These are phyloP conservation scores for Triops longicaudatus DNA, from an alignment of 1,140 invertebrate genomes.

Conservation along the genomic window DNA sequence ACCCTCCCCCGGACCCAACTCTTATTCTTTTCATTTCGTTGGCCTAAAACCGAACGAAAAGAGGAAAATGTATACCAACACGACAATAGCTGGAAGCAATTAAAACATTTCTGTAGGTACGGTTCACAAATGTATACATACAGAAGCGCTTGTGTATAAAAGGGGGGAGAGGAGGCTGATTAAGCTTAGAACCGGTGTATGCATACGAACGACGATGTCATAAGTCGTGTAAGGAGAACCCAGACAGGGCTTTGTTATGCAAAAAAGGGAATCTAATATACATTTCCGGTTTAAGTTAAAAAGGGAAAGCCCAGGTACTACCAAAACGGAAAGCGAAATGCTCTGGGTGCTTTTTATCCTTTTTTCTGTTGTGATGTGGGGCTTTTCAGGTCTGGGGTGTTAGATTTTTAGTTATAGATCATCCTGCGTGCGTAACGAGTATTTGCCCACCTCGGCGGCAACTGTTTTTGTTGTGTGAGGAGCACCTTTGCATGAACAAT, in stretches of 20 bases:
- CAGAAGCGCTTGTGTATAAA: neutral
- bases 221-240: neutral
- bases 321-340: neutral
- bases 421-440: conserved; percentile 10
- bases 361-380: no score
- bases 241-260: neutral
- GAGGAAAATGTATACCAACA: neutral
- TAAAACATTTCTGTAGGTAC: neutral
- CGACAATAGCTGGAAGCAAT: neutral
- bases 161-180: neutral
- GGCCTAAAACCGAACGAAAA: neutral
- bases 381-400: no score
- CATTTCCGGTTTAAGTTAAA: neutral
- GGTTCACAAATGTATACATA: neutral
- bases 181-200: conserved; percentile 12
- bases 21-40: neutral
- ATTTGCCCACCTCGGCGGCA: neutral
- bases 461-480: no score
- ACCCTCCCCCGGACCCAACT: no score
- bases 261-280: conserved; percentile 9
- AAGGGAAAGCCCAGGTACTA: neutral
- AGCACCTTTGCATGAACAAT: conserved; percentile 9
- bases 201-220: neutral
- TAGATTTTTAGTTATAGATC: neutral
- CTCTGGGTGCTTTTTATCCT: neutral